These are phyloP conservation scores for Melanchra persicariae DNA, from an alignment of 2,888 invertebrate species.

Conservation along the genomic window DNA sequence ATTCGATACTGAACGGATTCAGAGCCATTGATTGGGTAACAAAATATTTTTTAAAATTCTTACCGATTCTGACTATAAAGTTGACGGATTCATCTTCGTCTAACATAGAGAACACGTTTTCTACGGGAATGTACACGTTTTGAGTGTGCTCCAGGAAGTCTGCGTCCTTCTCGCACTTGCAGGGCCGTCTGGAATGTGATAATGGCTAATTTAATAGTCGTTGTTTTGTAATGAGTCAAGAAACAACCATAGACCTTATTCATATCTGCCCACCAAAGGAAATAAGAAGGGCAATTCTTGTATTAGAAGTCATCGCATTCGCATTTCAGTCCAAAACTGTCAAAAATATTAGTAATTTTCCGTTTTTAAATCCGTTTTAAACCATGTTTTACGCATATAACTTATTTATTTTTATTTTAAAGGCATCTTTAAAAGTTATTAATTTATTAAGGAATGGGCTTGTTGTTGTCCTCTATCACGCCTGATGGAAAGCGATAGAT, in stretches of 20 bases:
- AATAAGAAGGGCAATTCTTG: too few species aligned
- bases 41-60: slow-evolving; percentile 49
- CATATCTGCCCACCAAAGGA: background rate
- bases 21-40: slow-evolving; percentile 11
- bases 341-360: too few species aligned
- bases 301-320: too few species aligned
- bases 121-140: slow-evolving; percentile 90
- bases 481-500: too few species aligned
- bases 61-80: slow-evolving; percentile 87
- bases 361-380: too few species aligned
- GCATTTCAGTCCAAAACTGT: too few species aligned
- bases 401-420: too few species aligned
- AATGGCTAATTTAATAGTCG: background rate
- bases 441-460: too few species aligned
- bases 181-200: slow-evolving; percentile 83
- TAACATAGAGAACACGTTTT: slow-evolving; percentile 89
- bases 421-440: too few species aligned
- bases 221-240: background rate
- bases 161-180: slow-evolving; percentile 89
- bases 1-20: background rate
- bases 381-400: too few species aligned
- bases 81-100: slow-evolving; percentile 85
- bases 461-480: too few species aligned
- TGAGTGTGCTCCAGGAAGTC: slow-evolving; percentile 89
- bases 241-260: too few species aligned